These are phyloP conservation scores for Netelia inedita DNA, from an alignment of 2,888 invertebrate genomes.

Conservation along the genomic window DNA sequence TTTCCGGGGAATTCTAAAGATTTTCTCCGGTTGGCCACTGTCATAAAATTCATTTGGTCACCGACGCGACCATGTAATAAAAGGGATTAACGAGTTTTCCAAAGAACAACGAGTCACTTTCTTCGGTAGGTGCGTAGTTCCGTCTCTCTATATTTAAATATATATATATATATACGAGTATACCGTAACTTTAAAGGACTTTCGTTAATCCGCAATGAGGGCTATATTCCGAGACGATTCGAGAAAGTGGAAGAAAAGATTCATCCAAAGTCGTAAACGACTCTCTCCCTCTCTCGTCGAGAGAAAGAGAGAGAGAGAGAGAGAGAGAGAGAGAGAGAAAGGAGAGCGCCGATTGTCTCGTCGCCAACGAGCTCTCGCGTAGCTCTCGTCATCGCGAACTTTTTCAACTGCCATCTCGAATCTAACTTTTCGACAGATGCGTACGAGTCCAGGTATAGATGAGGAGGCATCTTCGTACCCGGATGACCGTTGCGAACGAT, in stretches of 20 bases:
- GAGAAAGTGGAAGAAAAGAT: constrained; percentile 34
- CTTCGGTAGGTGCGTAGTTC: neutral
- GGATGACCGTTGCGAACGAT: constrained; percentile 34
- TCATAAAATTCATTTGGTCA: constrained; percentile 29
- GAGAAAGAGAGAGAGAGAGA: constrained; percentile 34
- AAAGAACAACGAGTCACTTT: constrained; percentile 25
- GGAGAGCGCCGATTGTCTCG: neutral
- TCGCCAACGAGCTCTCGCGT: too few species aligned
- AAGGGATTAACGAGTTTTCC: constrained; percentile 66
- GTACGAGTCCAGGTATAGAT: constrained; percentile 7
- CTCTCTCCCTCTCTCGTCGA: constrained; percentile 7
- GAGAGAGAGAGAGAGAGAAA: constrained; percentile 30
- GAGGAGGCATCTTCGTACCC: neutral
- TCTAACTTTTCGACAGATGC: constrained; percentile 5
- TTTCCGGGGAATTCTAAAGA: neutral
- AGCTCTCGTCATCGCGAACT: too few species aligned
- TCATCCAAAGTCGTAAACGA: constrained; percentile 55
- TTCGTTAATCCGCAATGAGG: constrained; percentile 66
- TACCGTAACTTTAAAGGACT: constrained; percentile 34
- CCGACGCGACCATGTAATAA: constrained; percentile 48
- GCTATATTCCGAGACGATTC: constrained; percentile 13
- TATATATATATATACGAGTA: constrained; percentile 4
- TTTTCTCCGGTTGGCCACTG: neutral
- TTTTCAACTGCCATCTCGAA: neutral
- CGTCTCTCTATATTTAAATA: neutral